Evolutionary conservation across 2,797 vertebrate species (phyloP), one percentile per base, ranked within the genome.

Genomic region (Melopsittacus undulatus): DNA sequence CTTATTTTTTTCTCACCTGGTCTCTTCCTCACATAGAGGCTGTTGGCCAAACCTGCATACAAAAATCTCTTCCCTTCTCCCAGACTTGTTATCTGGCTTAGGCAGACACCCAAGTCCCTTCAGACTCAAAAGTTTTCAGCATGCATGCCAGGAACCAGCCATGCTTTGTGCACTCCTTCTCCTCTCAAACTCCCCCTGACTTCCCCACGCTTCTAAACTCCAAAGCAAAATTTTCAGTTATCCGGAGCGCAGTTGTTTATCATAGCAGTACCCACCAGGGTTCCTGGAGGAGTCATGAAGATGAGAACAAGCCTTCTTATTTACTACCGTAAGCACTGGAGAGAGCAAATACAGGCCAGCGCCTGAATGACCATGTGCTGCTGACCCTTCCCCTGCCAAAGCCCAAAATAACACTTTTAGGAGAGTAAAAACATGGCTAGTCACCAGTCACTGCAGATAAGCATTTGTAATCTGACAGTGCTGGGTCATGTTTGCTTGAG

Each of bases 391-490:
- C 66, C 45, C 83, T 89, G 63, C 68, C 61, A 87, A 87, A 90
- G 74, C 83, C 83, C 78, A 92, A 92, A 95, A 68, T 90, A 94
- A 85, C 94, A 80, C 70, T 40, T 89, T 84, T 70, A 90, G 75
- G 32, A 84, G 81, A 82, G 67, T 51, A 77, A 93, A 94, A 95
- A 64, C 92, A 90, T 30, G 9, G 73, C 79, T 81, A 95, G 80
- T 89, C 83, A 83, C 82, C 76, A 46, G 85, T 43, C 56, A 36
- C 72, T 90, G 68, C 19, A 95, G 96, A 96, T 97, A 97, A 95
- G 86, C 51, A 20, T 85, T 90, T 90, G 72, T 56, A 87, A 95
- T 93, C 93, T 93, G 93, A 42, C 81, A 61, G 83, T 56, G 67
- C 88, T 84, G 56, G 94, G 95, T 92, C 90, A 46, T 94, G 94